Percentiles rank a stretch among this genome's conserved stretches.
These are phyloP conservation scores for Nasonovia ribisnigri DNA, from an alignment of 2,888 invertebrate genomes.

Conservation along the genomic window DNA sequence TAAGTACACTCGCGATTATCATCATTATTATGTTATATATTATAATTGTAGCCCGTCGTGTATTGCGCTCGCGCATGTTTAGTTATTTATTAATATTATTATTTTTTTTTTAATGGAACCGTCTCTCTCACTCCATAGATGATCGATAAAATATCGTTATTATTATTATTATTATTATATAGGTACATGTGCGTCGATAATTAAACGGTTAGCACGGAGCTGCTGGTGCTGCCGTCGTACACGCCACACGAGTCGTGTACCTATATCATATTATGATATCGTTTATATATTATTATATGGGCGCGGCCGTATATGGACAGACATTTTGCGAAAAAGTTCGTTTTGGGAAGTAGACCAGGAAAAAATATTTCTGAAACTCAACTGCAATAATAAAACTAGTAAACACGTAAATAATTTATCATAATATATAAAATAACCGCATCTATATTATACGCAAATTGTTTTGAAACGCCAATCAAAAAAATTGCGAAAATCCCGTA, in stretches of 20 bases:
- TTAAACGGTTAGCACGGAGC: constrained; percentile 36
- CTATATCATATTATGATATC: neutral
- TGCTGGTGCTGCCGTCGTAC: neutral
- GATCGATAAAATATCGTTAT: constrained; percentile 42
- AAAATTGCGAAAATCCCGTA: neutral
- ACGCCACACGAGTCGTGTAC: neutral
- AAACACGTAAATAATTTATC: neutral
- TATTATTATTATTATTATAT: neutral
- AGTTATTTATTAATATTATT: constrained; percentile 22
- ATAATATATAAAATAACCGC: no score
- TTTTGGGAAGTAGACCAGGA: neutral
- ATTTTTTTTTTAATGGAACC: constrained; percentile 49
- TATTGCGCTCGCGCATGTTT: neutral
- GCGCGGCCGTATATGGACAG: neutral
- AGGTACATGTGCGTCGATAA: neutral
- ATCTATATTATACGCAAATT: no score
- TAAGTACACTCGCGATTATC: constrained; percentile 16
- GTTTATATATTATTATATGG: neutral
- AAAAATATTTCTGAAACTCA: neutral
- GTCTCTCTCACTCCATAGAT: neutral
- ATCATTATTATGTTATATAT: neutral
- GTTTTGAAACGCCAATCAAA: neutral
- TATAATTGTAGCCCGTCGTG: neutral
- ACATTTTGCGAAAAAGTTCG: neutral
- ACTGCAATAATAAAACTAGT: neutral